Evolutionary conservation across 1,140 invertebrate genomes (phyloP), one percentile per base, ranked within the genome.

Genomic region (Drosophila varians): DNA sequence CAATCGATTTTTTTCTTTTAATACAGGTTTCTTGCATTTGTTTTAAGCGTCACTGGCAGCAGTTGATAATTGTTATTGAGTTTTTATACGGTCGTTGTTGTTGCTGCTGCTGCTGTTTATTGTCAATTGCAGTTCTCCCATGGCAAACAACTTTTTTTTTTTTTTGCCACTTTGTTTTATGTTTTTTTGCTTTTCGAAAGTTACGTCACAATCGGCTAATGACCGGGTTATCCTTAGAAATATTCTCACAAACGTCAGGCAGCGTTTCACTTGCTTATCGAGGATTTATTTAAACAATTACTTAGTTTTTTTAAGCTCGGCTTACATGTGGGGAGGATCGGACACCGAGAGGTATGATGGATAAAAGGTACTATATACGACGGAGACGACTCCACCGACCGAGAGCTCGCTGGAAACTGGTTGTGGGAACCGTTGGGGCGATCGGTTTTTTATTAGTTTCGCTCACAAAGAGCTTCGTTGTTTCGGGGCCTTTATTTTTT

Each of bases 391-490:
- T 69, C 68, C 21, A 79, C 84, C 47, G 76, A 65, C 65, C 76
- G 68, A 77, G 65, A 45, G 64, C 26, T 83, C 46, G 47, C 64
- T 76, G 68, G 40, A 60, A 77, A 89, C 87, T 90, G 78, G 73
- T 80, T 80, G 65, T 90, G 78, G 82, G 73, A 89, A 84, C 78
- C 87, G 72, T 80, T 77, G 68, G 43, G 19, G 53, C 65, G 70
- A 68, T 74, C 56, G 82, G 82, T 87, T 90, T 90, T 90, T 89
- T 90, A 90, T 90, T 74, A 90, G 62, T 84, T 90, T 74, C 71
- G 68, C 70, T 77, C 69, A 90, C 87, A 90, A 90, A 77, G 87
- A 78, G 66, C 55, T 68, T 77, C 72, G 72, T 89, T 90, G 87
- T 87, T 62, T 31, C n/a, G 28, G 51, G 62, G 28, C 31, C 31